Evolutionary conservation across 1,140 invertebrate species (phyloP), one percentile per base, ranked within the genome.

Genomic region (Orius insidiosus): DNA sequence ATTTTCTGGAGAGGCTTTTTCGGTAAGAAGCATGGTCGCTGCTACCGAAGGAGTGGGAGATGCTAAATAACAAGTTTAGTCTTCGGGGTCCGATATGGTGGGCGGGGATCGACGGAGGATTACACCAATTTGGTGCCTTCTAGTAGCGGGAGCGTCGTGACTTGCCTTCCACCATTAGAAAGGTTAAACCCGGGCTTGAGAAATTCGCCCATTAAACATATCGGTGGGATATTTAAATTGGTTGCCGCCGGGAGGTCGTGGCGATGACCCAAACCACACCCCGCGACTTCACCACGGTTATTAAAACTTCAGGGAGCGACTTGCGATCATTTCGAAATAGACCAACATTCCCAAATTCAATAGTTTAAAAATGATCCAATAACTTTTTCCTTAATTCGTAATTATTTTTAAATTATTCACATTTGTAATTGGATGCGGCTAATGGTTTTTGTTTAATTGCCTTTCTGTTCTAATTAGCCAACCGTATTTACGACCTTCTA

Each of bases 181-280:
- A 43, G 41, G 41, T 43, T 43, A 43, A 43, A n/a, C 16, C 41
- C 41, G 18, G 31, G 24, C 41, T 43, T 43, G 41, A 43, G 41
- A 43, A 43, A 43, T 43, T 43, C 41, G 41, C 41, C 41, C 41
- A 43, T 43, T 43, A 43, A 43, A 43, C 41, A 43, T 43, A 43
- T 43, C 41, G 41, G 41, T 43, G 41, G 41, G 41, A 43, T 43
- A 43, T 43, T 43, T 43, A 43, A 43, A 43, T 35, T 45, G 34
- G 32, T 34, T 45, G 34, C 34, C 44, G 19, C 11, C 11, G 34
- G 34, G 44, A 45, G 34, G 34, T 34, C 34, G 24, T 24, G 24
- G 24, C 24, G 24, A 24, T 24, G 24, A 24, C 24, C 24, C 24
- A 24, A 24, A 24, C 24, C 24, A 24, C 24, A 24, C 24, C 24